phyloP scores from a whole-genome alignment of 2,797 vertebrate species.

The Coluber constrictor region DNA sequence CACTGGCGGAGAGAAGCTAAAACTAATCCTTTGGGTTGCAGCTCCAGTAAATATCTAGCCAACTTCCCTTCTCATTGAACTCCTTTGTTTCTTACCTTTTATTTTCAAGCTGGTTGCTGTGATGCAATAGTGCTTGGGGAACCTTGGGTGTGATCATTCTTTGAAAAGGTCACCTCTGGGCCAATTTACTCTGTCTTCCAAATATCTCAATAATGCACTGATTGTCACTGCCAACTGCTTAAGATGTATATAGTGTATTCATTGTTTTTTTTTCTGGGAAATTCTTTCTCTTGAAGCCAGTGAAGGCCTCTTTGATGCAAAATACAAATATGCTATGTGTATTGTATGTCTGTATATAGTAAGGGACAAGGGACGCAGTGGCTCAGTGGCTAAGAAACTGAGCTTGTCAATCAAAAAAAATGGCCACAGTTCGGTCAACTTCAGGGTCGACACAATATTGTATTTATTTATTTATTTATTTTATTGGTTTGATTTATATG shows the following conservation, averaged over 20 bases:
- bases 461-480: no score
- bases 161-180: slow-evolving; percentile 57
- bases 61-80: slow-evolving; percentile 25
- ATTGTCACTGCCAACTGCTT: slow-evolving; percentile 55
- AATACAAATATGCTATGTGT: not conserved
- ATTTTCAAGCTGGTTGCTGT: slow-evolving; percentile 34
- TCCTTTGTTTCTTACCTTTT: slow-evolving; percentile 39
- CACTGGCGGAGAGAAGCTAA: slow-evolving; percentile 12
- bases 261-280: slow-evolving; percentile 13
- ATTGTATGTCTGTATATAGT: not conserved
- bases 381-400: no score
- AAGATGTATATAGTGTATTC: slow-evolving; percentile 33
- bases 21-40: slow-evolving; percentile 32
- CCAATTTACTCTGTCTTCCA: slow-evolving; percentile 45
- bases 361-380: no score
- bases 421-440: no score
- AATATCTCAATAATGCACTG: slow-evolving; percentile 50
- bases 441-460: not conserved
- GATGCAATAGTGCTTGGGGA: slow-evolving; percentile 56
- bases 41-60: slow-evolving; percentile 16
- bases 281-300: slow-evolving; percentile 30
- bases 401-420: no score
- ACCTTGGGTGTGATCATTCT: slow-evolving; percentile 56
- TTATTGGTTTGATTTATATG: no score
- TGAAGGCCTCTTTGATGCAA: slow-evolving; percentile 7